Evolutionary conservation across 2,888 invertebrate genomes (phyloP).

Genomic region (Orthosia gothica): DNA sequence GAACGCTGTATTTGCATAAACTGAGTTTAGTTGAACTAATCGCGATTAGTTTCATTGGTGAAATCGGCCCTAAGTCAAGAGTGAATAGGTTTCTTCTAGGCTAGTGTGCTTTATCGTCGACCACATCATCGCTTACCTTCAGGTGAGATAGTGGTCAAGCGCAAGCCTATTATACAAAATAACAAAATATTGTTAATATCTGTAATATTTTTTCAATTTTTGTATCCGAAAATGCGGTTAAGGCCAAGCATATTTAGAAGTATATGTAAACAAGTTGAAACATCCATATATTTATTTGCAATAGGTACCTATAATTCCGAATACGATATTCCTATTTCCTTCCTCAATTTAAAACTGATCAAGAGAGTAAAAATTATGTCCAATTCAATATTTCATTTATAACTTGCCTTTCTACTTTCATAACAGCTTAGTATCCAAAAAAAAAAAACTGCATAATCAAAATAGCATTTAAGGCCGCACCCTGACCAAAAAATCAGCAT

Average conservation of each 20-base stretch:
- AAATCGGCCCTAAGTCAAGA: too few relatives aligned
- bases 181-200: constrained; percentile 6
- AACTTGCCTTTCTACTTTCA: neutral
- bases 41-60: too few relatives aligned
- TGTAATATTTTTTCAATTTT: neutral
- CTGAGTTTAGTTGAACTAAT: too few relatives aligned
- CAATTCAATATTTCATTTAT: neutral
- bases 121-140: too few relatives aligned
- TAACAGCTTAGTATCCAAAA: neutral
- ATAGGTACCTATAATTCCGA: neutral
- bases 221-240: neutral
- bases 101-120: too few relatives aligned
- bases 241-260: neutral
- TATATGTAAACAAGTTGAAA: neutral
- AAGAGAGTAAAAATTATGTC: neutral
- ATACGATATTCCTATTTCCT: neutral
- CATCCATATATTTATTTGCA: neutral
- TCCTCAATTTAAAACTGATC: neutral
- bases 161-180: too few relatives aligned
- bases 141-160: too few relatives aligned
- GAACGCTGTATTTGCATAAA: too few relatives aligned
- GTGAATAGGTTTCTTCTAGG: too few relatives aligned
- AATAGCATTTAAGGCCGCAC: too few relatives aligned
- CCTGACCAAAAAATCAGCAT: too few relatives aligned
- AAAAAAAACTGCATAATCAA: neutral